These are phyloP conservation scores for Chaenogobius annularis DNA, from an alignment of 2,113 vertebrate genomes.

Conservation along the genomic window DNA sequence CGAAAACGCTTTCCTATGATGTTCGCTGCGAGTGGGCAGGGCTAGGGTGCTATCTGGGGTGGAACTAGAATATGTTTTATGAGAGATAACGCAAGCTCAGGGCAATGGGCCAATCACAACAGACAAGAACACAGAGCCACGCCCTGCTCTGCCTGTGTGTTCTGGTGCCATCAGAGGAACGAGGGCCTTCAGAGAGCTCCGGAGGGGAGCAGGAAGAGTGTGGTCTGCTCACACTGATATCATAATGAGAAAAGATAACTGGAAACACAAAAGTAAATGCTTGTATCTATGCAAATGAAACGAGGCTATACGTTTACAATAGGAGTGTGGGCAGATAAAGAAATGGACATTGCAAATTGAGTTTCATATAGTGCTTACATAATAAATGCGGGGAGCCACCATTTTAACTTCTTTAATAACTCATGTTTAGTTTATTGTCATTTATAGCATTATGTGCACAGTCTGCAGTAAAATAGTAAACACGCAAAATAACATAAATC, in stretches of 20 bases:
- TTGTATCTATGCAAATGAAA: constrained; percentile 22
- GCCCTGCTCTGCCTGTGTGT: constrained; percentile 45
- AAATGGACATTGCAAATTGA: too few species aligned
- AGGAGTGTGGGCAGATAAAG: too few species aligned
- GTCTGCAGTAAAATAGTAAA: too few species aligned
- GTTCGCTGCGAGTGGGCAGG: constrained; percentile 70
- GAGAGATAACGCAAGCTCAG: constrained; percentile 80
- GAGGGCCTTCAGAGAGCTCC: constrained; percentile 1
- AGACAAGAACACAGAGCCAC: constrained; percentile 53
- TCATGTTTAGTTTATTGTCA: too few species aligned
- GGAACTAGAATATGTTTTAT: constrained; percentile 82
- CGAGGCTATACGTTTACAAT: not conserved
- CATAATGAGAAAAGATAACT: constrained; percentile 17
- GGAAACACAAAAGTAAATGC: constrained; percentile 28
- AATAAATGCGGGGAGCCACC: not conserved
- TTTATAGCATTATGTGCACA: too few species aligned
- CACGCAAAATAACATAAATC: too few species aligned
- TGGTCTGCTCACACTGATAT: constrained; percentile 61
- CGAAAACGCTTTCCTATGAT: constrained; percentile 70
- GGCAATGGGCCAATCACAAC: constrained; percentile 72
- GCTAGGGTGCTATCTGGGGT: constrained; percentile 81
- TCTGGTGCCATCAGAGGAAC: constrained; percentile 31
- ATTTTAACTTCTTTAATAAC: not conserved
- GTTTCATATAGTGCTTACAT: not conserved
- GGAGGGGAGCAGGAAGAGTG: constrained; percentile 28